Base-by-base conservation (phyloP, 2,888 invertebrate species). In the Heteromurus nitidus region DNA sequence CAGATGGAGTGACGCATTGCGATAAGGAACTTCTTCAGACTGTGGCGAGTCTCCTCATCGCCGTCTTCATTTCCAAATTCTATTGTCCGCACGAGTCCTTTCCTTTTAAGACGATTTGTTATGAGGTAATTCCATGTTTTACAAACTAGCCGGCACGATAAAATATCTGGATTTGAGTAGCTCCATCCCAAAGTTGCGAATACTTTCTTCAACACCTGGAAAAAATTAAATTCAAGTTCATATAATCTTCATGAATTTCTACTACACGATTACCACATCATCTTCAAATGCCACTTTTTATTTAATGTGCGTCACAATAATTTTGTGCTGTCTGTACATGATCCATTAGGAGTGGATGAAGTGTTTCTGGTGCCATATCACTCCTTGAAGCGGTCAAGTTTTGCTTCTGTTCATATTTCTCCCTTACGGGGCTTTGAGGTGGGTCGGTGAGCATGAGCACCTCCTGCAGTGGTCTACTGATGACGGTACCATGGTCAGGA, bases 341-440 rank as follows among this genome's bases (percentile, higher is more conserved):
- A 11, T 55, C 65, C 1, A 74, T 74, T 55, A 74, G 42, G 26
- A 74, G 55, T n/a, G 74, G 74, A 50, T 74, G 74, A 16, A 60
- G 16, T n/a, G 53, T n/a, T n/a, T n/a, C n/a, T n/a, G n/a, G n/a
- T n/a, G n/a, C n/a, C n/a, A n/a, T n/a, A n/a, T n/a, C n/a, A n/a
- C n/a, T n/a, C n/a, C n/a, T n/a, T n/a, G n/a, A n/a, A n/a, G n/a
- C n/a, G n/a, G n/a, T n/a, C n/a, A n/a, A n/a, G n/a, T n/a, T n/a
- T n/a, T n/a, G n/a, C n/a, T n/a, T n/a, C n/a, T n/a, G n/a, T n/a
- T n/a, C n/a, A n/a, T n/a, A n/a, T n/a, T n/a, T n/a, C n/a, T n/a
- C n/a, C n/a, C n/a, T n/a, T n/a, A n/a, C n/a, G n/a, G n/a, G n/a
- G n/a, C n/a, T n/a, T n/a, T n/a, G n/a, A n/a, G n/a, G n/a, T n/a